A percentile compares a stretch with the other conserved stretches of the same genome.
Conservation (phyloP, 2,888 invertebrate species). For the Onthophagus sagittarius region DNA sequence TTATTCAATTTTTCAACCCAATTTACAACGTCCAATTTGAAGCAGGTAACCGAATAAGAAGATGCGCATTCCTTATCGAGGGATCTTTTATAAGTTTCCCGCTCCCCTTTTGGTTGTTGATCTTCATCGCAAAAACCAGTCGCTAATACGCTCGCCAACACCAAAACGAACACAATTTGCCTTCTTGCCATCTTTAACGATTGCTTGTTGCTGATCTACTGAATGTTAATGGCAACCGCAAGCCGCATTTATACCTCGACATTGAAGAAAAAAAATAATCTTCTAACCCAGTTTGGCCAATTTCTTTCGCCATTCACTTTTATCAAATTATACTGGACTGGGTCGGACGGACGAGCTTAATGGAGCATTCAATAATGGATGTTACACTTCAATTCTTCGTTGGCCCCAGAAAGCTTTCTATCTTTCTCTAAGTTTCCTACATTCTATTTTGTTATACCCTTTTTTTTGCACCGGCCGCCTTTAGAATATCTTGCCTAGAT, state of each 20-base stretch:
- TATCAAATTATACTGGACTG: constrained; percentile 30
- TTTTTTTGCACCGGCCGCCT: background rate
- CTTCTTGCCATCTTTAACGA: constrained; percentile 3
- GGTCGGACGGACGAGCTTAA: constrained; percentile 40
- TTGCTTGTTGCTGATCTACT: constrained; percentile 11
- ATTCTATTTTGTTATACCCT: background rate
- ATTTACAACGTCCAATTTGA: constrained; percentile 70
- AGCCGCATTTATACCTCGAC: constrained; percentile 24
- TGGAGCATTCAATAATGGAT: constrained; percentile 48
- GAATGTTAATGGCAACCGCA: constrained; percentile 25
- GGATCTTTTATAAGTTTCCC: constrained; percentile 28
- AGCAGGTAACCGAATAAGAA: constrained; percentile 64
- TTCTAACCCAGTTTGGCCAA: constrained; percentile 9
- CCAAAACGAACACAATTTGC: constrained; percentile 22
- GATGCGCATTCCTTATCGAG: constrained; percentile 52
- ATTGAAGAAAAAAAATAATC: constrained; percentile 19
- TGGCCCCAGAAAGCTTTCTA: constrained; percentile 22
- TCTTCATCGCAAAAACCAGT: background rate
- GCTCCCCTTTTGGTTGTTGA: background rate
- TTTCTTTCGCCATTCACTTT: constrained; percentile 18
- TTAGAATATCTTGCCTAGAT: background rate
- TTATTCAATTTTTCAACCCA: constrained; percentile 69
- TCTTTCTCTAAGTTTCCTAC: background rate
- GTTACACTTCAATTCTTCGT: constrained; percentile 8
- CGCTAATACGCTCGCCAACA: constrained; percentile 11